These are phyloP conservation scores for Neolamprologus devosi DNA, from an alignment of 2,113 vertebrate species.

Conservation along the genomic window DNA sequence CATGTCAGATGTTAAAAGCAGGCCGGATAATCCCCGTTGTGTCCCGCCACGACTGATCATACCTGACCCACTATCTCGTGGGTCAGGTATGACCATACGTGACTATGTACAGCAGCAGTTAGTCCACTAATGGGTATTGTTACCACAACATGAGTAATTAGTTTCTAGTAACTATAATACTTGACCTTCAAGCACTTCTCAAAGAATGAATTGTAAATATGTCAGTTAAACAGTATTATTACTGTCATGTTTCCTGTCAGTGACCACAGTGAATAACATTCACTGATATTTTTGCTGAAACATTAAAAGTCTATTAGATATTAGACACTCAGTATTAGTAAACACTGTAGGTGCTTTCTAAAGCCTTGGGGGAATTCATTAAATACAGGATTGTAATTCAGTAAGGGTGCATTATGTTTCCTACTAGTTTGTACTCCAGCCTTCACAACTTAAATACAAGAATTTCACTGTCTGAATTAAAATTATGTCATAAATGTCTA, in stretches of 20 bases:
- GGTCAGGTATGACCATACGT: not conserved
- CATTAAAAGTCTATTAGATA: not conserved
- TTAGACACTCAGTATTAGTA: not conserved
- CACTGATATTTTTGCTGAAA: not conserved
- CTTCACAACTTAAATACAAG: not conserved
- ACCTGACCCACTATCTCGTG: not conserved
- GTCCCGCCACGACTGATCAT: not conserved
- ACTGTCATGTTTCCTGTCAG: not conserved
- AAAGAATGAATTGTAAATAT: not conserved
- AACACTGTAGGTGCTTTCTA: not conserved
- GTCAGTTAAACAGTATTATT: not conserved
- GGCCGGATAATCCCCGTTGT: slow-evolving; percentile 12
- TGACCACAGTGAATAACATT: not conserved
- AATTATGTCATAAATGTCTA: not conserved
- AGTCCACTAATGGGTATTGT: not conserved
- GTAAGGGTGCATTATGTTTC: not conserved
- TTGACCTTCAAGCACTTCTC: not conserved
- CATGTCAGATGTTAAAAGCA: not conserved
- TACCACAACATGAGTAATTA: not conserved
- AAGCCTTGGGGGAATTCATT: not conserved
- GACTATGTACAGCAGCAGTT: not conserved
- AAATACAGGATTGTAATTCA: not conserved
- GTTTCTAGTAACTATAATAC: not conserved
- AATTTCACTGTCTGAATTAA: not conserved
- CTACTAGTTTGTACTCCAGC: not conserved